phyloP scores from a whole-genome alignment of 2,113 vertebrate genomes.

The Astatotilapia flaviijosephi region DNA sequence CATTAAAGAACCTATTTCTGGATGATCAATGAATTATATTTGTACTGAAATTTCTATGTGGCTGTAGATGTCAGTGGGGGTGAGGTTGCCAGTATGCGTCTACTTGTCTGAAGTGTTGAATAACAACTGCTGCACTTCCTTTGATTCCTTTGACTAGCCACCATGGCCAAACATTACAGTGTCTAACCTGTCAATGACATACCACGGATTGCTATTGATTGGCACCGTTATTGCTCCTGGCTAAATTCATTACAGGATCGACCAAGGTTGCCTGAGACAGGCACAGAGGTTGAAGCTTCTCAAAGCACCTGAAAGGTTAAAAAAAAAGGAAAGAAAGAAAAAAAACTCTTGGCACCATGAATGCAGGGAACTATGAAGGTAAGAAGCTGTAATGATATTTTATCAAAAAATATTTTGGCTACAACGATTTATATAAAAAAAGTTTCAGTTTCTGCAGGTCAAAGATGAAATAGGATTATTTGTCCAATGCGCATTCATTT shows the following conservation, averaged over 20 bases:
- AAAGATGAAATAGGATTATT: not conserved
- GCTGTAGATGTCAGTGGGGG: slow-evolving; percentile 27
- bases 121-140: slow-evolving; percentile 51
- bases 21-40: slow-evolving; percentile 30
- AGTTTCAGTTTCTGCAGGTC: not conserved
- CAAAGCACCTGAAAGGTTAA: slow-evolving; percentile 57
- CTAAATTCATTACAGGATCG: slow-evolving; percentile 67
- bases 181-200: slow-evolving; percentile 68
- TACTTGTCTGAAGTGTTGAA: slow-evolving; percentile 54
- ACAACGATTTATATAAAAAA: not conserved
- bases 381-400: slow-evolving; percentile 13
- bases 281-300: slow-evolving; percentile 48
- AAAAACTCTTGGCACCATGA: not conserved
- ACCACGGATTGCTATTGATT: slow-evolving; percentile 65
- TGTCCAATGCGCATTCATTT: not conserved
- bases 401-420: not conserved
- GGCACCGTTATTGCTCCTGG: slow-evolving; percentile 57
- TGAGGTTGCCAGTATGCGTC: slow-evolving; percentile 13
- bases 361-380: not conserved
- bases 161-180: slow-evolving; percentile 61
- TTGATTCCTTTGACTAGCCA: slow-evolving; percentile 54
- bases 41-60: slow-evolving; percentile 32
- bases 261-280: slow-evolving; percentile 52
- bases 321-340: not conserved
- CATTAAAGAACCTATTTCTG: slow-evolving; percentile 19